Percentiles rank a stretch among this genome's conserved stretches.
These are phyloP conservation scores for Andricus grossulariae DNA, from an alignment of 1,140 invertebrate species.

Conservation along the genomic window DNA sequence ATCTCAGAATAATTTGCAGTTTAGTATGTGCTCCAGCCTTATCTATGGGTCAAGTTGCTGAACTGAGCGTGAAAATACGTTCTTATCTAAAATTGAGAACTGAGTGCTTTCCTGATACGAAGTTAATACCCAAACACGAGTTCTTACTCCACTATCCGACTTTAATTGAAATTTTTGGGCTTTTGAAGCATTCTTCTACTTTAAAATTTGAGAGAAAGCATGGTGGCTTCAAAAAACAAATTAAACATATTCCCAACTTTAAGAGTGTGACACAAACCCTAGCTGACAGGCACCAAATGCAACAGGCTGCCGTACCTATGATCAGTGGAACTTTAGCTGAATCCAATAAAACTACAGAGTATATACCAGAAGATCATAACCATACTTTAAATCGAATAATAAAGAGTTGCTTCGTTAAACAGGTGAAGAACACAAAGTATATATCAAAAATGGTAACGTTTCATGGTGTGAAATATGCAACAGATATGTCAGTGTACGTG, in stretches of 20 bases:
- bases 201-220: conserved; percentile 31
- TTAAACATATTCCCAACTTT: conserved; percentile 32
- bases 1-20: conserved; percentile 24
- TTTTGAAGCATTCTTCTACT: conserved; percentile 20
- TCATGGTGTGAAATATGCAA: too few relatives aligned
- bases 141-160: conserved; percentile 26
- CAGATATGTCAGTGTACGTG: too few relatives aligned
- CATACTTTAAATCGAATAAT: too few relatives aligned
- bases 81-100: conserved; percentile 28
- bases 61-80: conserved; percentile 24
- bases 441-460: too few relatives aligned
- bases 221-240: conserved; percentile 34
- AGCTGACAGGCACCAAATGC: neutral
- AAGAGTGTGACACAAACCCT: conserved; percentile 34
- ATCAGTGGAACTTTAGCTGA: too few relatives aligned
- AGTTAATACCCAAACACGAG: conserved; percentile 19
- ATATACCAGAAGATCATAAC: too few relatives aligned
- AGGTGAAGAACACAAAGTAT: too few relatives aligned
- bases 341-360: too few relatives aligned
- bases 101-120: neutral
- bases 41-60: conserved; percentile 35
- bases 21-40: conserved; percentile 26
- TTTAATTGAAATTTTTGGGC: conserved; percentile 20
- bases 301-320: too few relatives aligned
- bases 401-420: too few relatives aligned